These are phyloP conservation scores for Micromesistius poutassou DNA, from an alignment of 2,797 vertebrate genomes.

Conservation along the genomic window DNA sequence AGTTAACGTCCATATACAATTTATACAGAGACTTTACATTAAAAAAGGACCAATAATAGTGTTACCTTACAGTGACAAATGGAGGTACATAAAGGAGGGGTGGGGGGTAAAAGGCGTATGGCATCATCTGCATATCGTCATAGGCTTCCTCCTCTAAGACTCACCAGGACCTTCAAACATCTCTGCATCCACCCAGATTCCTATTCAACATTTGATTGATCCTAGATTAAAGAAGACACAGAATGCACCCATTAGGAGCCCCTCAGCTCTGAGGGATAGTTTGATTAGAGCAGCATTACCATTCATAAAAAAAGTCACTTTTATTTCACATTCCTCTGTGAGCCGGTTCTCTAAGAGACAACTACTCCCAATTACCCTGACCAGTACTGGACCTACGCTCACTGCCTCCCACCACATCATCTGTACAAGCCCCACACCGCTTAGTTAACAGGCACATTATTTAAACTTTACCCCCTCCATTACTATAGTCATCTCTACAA, in stretches of 20 bases:
- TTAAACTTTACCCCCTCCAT: conserved; percentile 18
- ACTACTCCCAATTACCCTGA: neutral
- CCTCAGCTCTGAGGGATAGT: neutral
- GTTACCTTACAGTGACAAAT: conserved; percentile 27
- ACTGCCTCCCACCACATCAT: neutral
- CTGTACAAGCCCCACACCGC: conserved; percentile 13
- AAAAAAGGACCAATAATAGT: conserved; percentile 28
- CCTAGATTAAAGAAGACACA: neutral
- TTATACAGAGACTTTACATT: conserved; percentile 32
- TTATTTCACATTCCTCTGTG: neutral
- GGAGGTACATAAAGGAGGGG: conserved; percentile 5
- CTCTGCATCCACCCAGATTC: neutral
- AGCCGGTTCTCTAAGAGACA: neutral
- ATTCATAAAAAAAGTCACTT: neutral
- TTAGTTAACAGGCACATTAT: conserved; percentile 31
- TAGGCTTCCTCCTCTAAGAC: conserved; percentile 10
- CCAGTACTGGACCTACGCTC: neutral
- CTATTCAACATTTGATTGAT: neutral
- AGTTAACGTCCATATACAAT: conserved; percentile 28
- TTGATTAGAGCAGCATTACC: neutral
- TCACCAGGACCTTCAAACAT: neutral
- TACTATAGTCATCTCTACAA: conserved; percentile 25
- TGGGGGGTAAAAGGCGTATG: neutral
- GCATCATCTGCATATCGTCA: conserved; percentile 3
- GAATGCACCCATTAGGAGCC: neutral